Evolutionary conservation across 2,888 invertebrate genomes (phyloP).

Genomic region (Lepetodrilus schrolli): DNA sequence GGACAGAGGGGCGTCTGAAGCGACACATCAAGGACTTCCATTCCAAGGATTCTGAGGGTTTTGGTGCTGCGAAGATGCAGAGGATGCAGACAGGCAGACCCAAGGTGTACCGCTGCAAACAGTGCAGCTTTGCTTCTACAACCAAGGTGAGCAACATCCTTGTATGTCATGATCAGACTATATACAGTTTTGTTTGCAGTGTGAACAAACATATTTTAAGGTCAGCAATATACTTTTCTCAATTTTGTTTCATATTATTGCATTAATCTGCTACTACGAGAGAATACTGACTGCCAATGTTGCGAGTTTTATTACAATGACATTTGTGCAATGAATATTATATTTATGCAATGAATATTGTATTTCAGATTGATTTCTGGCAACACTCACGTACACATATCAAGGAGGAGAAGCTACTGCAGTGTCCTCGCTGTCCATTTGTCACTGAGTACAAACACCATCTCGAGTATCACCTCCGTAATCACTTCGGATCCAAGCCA

Average conservation of each 20-base stretch:
- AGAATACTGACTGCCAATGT: too few relatives aligned
- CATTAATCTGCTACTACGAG: too few relatives aligned
- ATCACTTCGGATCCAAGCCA: constrained; percentile 95
- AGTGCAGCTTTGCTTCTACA: constrained; percentile 88
- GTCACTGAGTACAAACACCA: constrained; percentile 99
- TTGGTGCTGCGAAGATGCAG: constrained; percentile 68
- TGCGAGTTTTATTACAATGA: too few relatives aligned
- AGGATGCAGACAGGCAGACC: constrained; percentile 70
- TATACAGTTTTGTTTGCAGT: neutral
- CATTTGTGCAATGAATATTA: too few relatives aligned
- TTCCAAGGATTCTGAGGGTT: constrained; percentile 71
- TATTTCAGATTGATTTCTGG: constrained; percentile 87
- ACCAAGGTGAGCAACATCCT: constrained; percentile 84
- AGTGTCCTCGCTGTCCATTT: constrained; percentile 94
- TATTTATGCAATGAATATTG: too few relatives aligned
- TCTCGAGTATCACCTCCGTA: constrained; percentile 93
- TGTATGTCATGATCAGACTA: neutral
- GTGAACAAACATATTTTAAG: neutral
- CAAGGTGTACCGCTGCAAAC: constrained; percentile 93
- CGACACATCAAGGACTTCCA: constrained; percentile 78
- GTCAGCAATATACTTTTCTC: neutral
- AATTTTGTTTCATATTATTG: neutral
- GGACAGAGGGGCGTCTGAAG: constrained; percentile 78
- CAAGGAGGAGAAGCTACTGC: constrained; percentile 91
- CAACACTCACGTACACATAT: constrained; percentile 92